A percentile compares a stretch with the other conserved stretches of the same genome.
Evolutionary conservation across 2,888 invertebrate genomes (phyloP).

Genomic region (Girardia tigrina): DNA sequence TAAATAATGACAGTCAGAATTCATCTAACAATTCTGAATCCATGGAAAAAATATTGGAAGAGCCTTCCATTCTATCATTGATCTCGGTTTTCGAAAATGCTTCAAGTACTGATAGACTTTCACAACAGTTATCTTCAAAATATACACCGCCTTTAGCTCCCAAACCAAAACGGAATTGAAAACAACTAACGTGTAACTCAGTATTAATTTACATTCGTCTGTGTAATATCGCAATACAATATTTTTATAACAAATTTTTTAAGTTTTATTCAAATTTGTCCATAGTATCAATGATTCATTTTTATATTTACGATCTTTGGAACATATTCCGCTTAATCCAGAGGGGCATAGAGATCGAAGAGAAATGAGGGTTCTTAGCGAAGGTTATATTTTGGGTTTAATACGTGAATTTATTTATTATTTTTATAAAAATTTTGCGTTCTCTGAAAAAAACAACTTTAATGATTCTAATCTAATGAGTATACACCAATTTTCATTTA

Average conservation of each 20-base stretch:
- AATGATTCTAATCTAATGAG: too few species aligned
- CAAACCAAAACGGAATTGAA: conserved; percentile 10
- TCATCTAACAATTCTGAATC: neutral
- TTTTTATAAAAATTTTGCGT: too few species aligned
- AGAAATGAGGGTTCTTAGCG: too few species aligned
- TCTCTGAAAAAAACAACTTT: too few species aligned
- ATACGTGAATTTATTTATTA: too few species aligned
- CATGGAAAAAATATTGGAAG: neutral
- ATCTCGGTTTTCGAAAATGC: neutral
- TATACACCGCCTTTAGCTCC: neutral
- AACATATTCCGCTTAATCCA: too few species aligned
- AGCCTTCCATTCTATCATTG: neutral
- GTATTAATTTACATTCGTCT: conserved; percentile 8
- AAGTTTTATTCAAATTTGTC: too few species aligned
- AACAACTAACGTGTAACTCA: neutral
- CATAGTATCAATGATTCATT: too few species aligned
- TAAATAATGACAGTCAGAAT: neutral
- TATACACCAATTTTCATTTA: too few species aligned
- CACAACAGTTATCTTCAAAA: neutral
- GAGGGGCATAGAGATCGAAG: too few species aligned
- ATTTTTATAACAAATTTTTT: neutral
- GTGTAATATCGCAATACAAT: conserved; percentile 11
- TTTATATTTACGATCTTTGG: too few species aligned
- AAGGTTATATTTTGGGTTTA: too few species aligned
- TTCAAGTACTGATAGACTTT: neutral